Percentiles rank a stretch among this genome's conserved stretches.
Conservation (phyloP, 2,113 vertebrate species). For the Colossoma macropomum region DNA sequence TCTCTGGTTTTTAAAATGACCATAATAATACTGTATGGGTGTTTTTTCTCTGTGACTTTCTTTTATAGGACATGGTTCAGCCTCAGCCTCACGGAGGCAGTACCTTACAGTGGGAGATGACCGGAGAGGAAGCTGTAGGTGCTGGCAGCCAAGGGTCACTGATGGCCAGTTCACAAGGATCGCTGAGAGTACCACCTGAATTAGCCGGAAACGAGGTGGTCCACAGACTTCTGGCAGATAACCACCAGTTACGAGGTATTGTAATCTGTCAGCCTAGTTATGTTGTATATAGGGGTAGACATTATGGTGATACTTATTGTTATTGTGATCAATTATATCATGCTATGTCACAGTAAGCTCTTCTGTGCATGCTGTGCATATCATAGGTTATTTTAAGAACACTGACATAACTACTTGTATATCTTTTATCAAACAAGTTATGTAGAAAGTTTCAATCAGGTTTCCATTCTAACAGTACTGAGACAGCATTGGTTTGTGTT, state of each 20-base stretch:
- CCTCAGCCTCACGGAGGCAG: constrained; percentile 74
- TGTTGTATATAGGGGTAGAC: neutral
- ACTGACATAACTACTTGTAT: too few species aligned
- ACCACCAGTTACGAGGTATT: constrained; percentile 83
- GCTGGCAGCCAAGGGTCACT: constrained; percentile 60
- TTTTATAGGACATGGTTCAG: constrained; percentile 77
- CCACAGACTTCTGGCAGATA: constrained; percentile 77
- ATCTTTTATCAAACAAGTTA: too few species aligned
- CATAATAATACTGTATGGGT: too few species aligned
- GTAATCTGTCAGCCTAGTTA: neutral
- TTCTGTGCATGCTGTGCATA: too few species aligned
- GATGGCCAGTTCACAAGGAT: constrained; percentile 54
- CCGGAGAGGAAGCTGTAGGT: constrained; percentile 74
- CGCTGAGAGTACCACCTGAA: constrained; percentile 78
- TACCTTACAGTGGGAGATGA: constrained; percentile 78
- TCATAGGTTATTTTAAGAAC: too few species aligned
- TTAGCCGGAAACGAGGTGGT: constrained; percentile 79
- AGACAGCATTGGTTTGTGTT: too few species aligned
- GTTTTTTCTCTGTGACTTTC: neutral
- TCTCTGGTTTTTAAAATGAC: neutral
- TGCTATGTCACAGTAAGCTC: too few species aligned
- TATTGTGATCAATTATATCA: too few species aligned
- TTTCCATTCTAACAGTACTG: too few species aligned
- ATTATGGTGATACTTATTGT: too few species aligned
- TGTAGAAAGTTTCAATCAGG: too few species aligned